Evolutionary conservation across 2,888 invertebrate species (phyloP).

Genomic region (Ferrisia virgata): DNA sequence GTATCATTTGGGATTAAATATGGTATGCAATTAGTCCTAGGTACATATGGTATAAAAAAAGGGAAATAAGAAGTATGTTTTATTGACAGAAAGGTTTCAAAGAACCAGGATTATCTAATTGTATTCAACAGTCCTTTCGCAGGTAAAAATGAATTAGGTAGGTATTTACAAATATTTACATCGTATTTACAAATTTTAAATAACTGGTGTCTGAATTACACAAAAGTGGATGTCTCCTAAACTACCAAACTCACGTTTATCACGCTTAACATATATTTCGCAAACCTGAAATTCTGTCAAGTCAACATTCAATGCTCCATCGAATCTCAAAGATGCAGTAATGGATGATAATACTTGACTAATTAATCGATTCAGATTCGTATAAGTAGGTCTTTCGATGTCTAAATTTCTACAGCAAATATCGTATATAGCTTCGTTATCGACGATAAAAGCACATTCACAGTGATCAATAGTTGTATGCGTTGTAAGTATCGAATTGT

Average conservation of each 20-base stretch:
- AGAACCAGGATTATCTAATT: no score
- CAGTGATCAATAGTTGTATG: slow-evolving; percentile 63
- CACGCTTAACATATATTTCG: background rate
- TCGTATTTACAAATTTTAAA: background rate
- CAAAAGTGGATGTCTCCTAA: background rate
- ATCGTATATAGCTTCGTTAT: slow-evolving; percentile 66
- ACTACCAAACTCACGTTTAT: background rate
- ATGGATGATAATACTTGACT: slow-evolving; percentile 92
- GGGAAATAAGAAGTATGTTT: no score
- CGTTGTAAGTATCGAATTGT: slow-evolving; percentile 61
- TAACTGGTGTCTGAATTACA: background rate
- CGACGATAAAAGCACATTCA: slow-evolving; percentile 64
- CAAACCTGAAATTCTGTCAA: slow-evolving; percentile 81
- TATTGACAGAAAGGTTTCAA: no score
- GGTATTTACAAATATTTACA: background rate
- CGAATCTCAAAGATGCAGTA: slow-evolving; percentile 88
- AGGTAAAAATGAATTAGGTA: no score
- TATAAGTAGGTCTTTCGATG: slow-evolving; percentile 93
- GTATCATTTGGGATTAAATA: background rate
- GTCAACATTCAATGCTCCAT: slow-evolving; percentile 89
- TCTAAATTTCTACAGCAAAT: slow-evolving; percentile 91
- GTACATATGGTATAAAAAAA: no score
- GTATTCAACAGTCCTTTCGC: no score
- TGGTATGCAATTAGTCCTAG: no score
- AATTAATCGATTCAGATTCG: slow-evolving; percentile 91